phyloP scores from a whole-genome alignment of 1,140 invertebrate genomes.

The Diabrotica virgifera region DNA sequence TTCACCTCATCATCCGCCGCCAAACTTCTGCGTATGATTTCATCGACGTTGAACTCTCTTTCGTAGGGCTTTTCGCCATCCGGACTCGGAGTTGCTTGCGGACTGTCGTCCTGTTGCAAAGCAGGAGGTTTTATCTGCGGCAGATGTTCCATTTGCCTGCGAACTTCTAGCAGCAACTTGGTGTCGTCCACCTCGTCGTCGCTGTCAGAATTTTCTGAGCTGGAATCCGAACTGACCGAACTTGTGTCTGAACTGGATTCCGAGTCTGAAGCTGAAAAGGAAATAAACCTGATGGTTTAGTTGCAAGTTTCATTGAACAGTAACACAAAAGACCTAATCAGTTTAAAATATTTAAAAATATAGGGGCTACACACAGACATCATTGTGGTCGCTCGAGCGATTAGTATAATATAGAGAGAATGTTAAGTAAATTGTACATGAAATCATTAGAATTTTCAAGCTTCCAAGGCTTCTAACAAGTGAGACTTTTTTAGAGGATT shows the following conservation, averaged over 20 bases:
- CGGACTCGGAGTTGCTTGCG: conserved; percentile 22
- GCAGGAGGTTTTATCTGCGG: background rate
- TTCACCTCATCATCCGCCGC: conserved; percentile 10
- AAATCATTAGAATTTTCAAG: too few relatives aligned
- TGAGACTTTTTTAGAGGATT: too few relatives aligned
- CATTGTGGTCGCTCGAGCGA: too few relatives aligned
- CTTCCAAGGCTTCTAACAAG: too few relatives aligned
- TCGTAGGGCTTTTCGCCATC: conserved; percentile 21
- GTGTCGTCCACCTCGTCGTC: conserved; percentile 48
- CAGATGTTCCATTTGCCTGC: conserved; percentile 35
- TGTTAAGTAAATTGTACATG: too few relatives aligned
- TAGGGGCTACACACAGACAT: background rate
- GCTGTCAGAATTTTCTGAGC: conserved; percentile 54
- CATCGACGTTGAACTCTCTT: conserved; percentile 8
- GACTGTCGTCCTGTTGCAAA: background rate
- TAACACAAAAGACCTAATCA: background rate
- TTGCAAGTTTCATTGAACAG: background rate
- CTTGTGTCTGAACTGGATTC: conserved; percentile 48
- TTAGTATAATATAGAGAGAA: too few relatives aligned
- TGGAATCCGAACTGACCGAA: conserved; percentile 50
- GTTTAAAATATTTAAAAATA: too few relatives aligned
- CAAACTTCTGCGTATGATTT: background rate
- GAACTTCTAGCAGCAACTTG: conserved; percentile 39
- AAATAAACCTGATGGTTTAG: background rate
- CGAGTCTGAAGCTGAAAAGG: conserved; percentile 51